phyloP scores from a whole-genome alignment of 1,140 invertebrate genomes.

The Dryas iulia region DNA sequence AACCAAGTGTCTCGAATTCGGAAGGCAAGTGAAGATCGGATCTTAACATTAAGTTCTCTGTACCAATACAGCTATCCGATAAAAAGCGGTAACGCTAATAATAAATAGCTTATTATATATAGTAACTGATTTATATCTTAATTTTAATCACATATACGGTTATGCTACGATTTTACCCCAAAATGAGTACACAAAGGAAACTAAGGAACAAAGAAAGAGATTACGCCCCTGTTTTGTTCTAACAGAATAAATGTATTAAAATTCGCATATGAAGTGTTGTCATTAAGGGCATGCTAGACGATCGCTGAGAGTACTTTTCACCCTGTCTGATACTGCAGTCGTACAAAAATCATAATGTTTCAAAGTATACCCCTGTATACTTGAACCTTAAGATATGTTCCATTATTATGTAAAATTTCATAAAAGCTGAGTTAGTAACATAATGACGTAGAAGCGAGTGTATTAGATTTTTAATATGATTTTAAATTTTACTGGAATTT shows the following conservation, averaged over 20 bases:
- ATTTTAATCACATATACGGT: no score
- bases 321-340: constrained; percentile 13
- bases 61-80: no score
- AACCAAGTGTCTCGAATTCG: no score
- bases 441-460: no score
- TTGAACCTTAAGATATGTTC: constrained; percentile 29
- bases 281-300: constrained; percentile 26
- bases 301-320: constrained; percentile 24
- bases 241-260: constrained; percentile 25
- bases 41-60: no score
- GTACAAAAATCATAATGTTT: constrained; percentile 30
- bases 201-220: background rate
- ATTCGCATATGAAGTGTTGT: constrained; percentile 19
- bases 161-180: no score
- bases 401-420: constrained; percentile 21
- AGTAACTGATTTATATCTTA: no score
- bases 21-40: no score
- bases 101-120: no score
- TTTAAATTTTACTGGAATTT: no score
- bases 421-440: constrained; percentile 2
- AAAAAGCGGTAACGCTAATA: no score
- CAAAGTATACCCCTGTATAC: constrained; percentile 12
- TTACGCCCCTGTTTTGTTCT: background rate
- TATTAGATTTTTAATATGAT: background rate
- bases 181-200: background rate